phyloP scores from a whole-genome alignment of 35 echinoderm and acorn worm genomes.

The Diadema setosum region DNA sequence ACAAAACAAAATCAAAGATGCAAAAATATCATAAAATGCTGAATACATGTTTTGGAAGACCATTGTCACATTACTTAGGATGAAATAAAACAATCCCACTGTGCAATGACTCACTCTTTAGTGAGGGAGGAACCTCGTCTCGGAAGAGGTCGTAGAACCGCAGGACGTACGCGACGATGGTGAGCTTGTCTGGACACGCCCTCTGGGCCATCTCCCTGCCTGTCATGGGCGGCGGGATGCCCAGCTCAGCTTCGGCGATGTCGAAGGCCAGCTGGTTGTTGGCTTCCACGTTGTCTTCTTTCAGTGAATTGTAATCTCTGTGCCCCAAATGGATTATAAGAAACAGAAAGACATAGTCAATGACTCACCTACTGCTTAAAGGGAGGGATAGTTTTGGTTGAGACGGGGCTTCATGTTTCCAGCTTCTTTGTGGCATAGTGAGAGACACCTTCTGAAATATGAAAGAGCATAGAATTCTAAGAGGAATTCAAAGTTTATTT shows the following conservation, averaged over 20 bases:
- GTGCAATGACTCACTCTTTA: constrained; percentile 13
- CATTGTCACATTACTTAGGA: no score
- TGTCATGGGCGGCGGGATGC: constrained; percentile 73
- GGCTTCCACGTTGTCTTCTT: constrained; percentile 46
- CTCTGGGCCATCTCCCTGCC: constrained; percentile 75
- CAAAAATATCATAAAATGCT: no score
- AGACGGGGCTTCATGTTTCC: no score
- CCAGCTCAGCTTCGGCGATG: constrained; percentile 77
- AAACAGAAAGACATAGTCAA: neutral
- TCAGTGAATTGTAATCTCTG: constrained; percentile 79
- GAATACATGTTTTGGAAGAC: no score
- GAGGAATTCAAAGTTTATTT: no score
- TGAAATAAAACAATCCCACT: neutral
- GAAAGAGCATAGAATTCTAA: no score
- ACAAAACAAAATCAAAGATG: no score
- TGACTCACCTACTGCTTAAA: neutral
- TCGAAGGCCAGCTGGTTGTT: constrained; percentile 98
- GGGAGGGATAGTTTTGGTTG: no score
- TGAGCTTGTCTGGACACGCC: constrained; percentile 76
- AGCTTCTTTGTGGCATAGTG: no score
- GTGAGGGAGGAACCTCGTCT: constrained; percentile 67
- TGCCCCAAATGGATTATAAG: neutral
- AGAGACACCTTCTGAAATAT: no score
- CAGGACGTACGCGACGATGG: constrained; percentile 85
- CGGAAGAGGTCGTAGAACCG: constrained; percentile 87